Conservation (phyloP, 2,113 vertebrate species). For the Tympanuchus pallidicinctus region DNA sequence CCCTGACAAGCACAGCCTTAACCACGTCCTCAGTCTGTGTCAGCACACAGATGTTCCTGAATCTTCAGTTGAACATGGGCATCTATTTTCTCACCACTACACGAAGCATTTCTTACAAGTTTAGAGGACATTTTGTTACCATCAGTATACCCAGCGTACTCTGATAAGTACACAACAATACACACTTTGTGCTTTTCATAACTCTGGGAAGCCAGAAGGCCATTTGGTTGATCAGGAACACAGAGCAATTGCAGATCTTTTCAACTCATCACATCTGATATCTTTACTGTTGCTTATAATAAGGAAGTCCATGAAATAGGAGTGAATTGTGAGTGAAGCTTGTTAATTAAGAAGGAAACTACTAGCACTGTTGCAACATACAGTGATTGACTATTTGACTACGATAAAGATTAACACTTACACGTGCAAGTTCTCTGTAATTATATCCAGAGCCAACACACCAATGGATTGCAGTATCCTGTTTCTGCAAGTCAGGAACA, state of each 20-base stretch:
- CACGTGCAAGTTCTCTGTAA: background rate
- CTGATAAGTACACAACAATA: background rate
- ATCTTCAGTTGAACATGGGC: background rate
- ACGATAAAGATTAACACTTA: background rate
- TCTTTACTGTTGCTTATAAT: background rate
- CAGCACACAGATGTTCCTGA: background rate
- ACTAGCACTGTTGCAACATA: background rate
- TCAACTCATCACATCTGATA: fast-evolving
- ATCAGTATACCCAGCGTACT: background rate
- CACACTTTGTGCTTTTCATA: background rate
- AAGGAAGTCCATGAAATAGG: background rate
- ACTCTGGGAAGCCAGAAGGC: background rate
- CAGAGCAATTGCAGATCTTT: background rate
- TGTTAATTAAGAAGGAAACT: background rate
- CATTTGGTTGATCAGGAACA: background rate
- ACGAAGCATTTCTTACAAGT: background rate
- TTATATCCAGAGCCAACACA: background rate
- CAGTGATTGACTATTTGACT: background rate
- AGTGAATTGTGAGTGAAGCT: background rate
- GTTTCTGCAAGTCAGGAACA: slow-evolving; percentile 34
- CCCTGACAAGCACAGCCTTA: background rate
- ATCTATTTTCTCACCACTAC: background rate
- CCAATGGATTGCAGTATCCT: slow-evolving; percentile 18
- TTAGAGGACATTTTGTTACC: fast-evolving
- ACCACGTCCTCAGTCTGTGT: background rate